phyloP scores from a whole-genome alignment of 2,797 vertebrate species.

The Setipinna tenuifilis region DNA sequence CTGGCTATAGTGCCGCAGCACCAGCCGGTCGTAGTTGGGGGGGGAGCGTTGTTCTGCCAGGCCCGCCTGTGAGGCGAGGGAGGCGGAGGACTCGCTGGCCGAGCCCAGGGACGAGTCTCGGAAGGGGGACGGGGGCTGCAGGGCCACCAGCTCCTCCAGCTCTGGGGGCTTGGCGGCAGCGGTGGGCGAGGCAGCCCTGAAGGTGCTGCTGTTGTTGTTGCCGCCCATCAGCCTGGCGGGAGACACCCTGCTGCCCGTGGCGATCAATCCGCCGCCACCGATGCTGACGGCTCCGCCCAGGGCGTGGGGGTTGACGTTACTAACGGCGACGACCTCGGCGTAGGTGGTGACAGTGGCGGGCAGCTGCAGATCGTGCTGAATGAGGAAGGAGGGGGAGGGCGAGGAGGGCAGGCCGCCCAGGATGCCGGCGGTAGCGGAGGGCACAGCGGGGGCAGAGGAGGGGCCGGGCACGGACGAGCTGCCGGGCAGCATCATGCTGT shows the following conservation, averaged over 20 bases:
- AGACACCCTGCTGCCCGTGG: conserved; percentile 63
- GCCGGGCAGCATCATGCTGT: conserved; percentile 95
- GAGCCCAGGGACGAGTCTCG: conserved; percentile 94
- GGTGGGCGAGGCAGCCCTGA: background rate
- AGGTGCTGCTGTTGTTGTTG: conserved; percentile 16
- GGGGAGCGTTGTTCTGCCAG: conserved; percentile 81
- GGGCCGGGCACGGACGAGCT: conserved; percentile 65
- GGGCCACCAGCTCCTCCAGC: conserved; percentile 85
- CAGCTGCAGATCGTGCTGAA: conserved; percentile 81
- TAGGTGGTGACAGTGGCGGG: conserved; percentile 87
- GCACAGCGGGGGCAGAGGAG: conserved; percentile 43
- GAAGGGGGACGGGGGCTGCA: conserved; percentile 96
- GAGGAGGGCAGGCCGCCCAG: background rate
- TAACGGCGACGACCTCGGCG: conserved; percentile 85
- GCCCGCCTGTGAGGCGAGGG: conserved; percentile 86
- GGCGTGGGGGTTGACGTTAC: conserved; percentile 71
- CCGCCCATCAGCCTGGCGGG: conserved; percentile 74
- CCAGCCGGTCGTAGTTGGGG: conserved; percentile 89
- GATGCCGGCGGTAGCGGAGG: conserved; percentile 34
- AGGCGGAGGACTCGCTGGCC: conserved; percentile 84
- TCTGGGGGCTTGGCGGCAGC: conserved; percentile 69
- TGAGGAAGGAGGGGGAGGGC: conserved; percentile 68
- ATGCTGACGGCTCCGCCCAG: conserved; percentile 74
- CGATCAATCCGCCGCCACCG: conserved; percentile 6
- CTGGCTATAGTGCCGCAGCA: conserved; percentile 95